Evolutionary conservation across 2,888 invertebrate species (phyloP).

Genomic region (Mycalesis mineus): DNA sequence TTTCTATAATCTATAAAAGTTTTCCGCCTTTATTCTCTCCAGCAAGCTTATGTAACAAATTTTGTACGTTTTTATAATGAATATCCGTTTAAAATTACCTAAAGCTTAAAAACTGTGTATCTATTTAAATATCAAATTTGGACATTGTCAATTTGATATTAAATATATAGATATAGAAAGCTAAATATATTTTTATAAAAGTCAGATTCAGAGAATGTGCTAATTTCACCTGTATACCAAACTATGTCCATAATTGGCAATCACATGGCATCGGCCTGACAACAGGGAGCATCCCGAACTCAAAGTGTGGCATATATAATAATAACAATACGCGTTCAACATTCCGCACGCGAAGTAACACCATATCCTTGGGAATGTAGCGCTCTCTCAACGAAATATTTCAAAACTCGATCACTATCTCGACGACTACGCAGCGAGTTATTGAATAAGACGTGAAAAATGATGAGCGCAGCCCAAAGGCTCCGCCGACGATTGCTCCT

Average conservation of each 20-base stretch:
- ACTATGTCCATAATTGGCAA: not conserved
- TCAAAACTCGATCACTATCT: slow-evolving; percentile 76
- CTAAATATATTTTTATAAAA: no score
- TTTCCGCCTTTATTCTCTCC: no score
- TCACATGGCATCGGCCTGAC: slow-evolving; percentile 4
- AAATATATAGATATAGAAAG: no score
- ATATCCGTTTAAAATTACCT: no score
- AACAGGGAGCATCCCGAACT: slow-evolving; percentile 20
- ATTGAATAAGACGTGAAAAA: slow-evolving; percentile 79
- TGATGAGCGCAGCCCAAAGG: slow-evolving; percentile 70
- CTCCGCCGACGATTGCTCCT: slow-evolving; percentile 57
- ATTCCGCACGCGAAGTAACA: slow-evolving; percentile 77
- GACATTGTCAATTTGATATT: no score
- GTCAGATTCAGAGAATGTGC: no score
- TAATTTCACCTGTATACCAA: not conserved
- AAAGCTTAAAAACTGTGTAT: no score
- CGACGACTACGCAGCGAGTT: slow-evolving; percentile 70
- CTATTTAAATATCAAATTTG: no score
- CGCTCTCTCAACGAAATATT: slow-evolving; percentile 72
- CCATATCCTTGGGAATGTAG: slow-evolving; percentile 76
- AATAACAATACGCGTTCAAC: slow-evolving; percentile 41
- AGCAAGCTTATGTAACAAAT: no score
- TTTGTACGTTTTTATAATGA: no score
- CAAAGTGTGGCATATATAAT: slow-evolving; percentile 20
- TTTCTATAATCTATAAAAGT: no score